These are phyloP conservation scores for Heterodera schachtii DNA, from an alignment of 1,140 invertebrate genomes.

Conservation along the genomic window DNA sequence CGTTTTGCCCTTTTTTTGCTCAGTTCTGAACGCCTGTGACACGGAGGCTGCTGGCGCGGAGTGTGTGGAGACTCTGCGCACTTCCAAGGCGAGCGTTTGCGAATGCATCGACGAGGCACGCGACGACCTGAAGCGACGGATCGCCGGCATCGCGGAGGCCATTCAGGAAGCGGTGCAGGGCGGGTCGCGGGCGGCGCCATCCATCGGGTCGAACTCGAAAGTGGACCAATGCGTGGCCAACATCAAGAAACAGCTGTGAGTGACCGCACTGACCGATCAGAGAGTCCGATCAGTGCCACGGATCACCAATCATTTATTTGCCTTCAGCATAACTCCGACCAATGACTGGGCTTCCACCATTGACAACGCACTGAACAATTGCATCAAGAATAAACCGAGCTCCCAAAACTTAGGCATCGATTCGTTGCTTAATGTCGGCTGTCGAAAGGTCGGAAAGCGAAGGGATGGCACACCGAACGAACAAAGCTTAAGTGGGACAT, in stretches of 20 bases:
- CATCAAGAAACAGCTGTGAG: conserved; percentile 64
- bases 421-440: conserved; percentile 63
- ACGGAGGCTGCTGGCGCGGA: conserved; percentile 35
- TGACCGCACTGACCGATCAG: neutral
- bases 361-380: conserved; percentile 59
- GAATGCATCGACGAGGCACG: conserved; percentile 64
- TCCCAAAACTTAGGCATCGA: conserved; percentile 64
- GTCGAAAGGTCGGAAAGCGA: conserved; percentile 51
- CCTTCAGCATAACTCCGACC: conserved; percentile 59
- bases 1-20: conserved; percentile 20
- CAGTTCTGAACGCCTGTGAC: conserved; percentile 55
- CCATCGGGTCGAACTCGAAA: conserved; percentile 42
- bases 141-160: conserved; percentile 61
- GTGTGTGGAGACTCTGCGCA: conserved; percentile 42
- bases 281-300: neutral
- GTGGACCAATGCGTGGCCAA: conserved; percentile 63
- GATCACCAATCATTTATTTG: neutral
- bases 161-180: conserved; percentile 57
- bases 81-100: conserved; percentile 56
- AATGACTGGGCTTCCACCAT: conserved; percentile 65
- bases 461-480: neutral
- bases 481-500: neutral
- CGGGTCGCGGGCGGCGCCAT: conserved; percentile 26
- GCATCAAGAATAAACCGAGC: conserved; percentile 63
- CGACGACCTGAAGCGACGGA: conserved; percentile 59